These are phyloP conservation scores for Barbus barbus DNA, from an alignment of 2,113 vertebrate species.

Conservation along the genomic window DNA sequence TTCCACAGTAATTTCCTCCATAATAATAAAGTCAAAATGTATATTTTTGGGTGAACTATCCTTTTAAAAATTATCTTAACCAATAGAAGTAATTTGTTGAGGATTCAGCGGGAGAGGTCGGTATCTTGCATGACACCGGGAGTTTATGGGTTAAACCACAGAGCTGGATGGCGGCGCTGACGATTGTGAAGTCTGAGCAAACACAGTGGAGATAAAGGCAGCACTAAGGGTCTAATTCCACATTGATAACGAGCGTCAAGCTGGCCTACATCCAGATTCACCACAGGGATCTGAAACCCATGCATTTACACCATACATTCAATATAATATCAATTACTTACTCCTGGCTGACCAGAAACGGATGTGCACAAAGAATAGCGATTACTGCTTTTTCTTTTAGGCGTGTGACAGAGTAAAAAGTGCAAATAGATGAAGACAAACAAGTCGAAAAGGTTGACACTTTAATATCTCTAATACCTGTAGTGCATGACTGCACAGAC, in stretches of 20 bases:
- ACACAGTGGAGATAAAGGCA: conserved; percentile 72
- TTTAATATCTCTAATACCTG: background rate
- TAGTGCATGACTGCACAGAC: background rate
- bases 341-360: background rate
- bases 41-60: too few species aligned
- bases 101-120: too few species aligned
- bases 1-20: too few species aligned
- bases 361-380: background rate
- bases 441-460: background rate
- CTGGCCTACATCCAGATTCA: conserved; percentile 26
- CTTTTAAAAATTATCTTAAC: too few species aligned
- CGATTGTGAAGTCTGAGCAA: conserved; percentile 74
- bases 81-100: too few species aligned
- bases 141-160: conserved; percentile 67
- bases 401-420: background rate
- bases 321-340: background rate
- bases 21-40: too few species aligned
- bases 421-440: background rate
- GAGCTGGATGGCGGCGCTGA: conserved; percentile 46
- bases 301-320: background rate
- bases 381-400: too few species aligned
- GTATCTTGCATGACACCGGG: conserved; percentile 28
- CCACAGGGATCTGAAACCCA: conserved; percentile 30
- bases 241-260: conserved; percentile 68
- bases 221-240: conserved; percentile 79